These are phyloP conservation scores for Apogon talboti DNA, from an alignment of 2,797 vertebrate species.

Conservation along the genomic window DNA sequence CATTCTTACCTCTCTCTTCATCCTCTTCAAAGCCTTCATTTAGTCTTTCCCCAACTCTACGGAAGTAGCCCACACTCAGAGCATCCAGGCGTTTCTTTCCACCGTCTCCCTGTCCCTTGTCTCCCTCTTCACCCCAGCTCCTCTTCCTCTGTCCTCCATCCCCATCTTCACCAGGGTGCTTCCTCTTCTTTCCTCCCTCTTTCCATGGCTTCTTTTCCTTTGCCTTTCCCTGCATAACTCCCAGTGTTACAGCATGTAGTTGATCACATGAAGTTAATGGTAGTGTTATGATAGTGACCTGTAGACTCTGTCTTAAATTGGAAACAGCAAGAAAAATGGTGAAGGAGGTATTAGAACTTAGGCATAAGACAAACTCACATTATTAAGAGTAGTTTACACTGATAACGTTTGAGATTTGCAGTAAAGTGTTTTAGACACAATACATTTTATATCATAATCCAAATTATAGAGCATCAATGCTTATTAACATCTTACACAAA, in stretches of 20 bases:
- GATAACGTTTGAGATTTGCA: too few relatives aligned
- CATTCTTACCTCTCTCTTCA: slow-evolving; percentile 79
- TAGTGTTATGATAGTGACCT: background rate
- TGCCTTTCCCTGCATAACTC: slow-evolving; percentile 64
- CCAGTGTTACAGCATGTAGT: background rate
- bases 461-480: too few relatives aligned
- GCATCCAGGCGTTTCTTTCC: slow-evolving; percentile 75
- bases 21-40: slow-evolving; percentile 78
- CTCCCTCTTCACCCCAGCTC: slow-evolving; percentile 22
- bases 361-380: too few relatives aligned
- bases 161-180: slow-evolving; percentile 8
- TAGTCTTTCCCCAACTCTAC: slow-evolving; percentile 80
- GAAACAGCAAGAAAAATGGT: background rate
- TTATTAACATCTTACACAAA: too few relatives aligned
- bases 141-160: slow-evolving; percentile 43
- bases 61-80: slow-evolving; percentile 83
- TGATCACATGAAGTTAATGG: background rate
- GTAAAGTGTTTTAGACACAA: too few relatives aligned
- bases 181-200: slow-evolving; percentile 53
- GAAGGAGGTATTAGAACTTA: too few relatives aligned
- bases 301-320: background rate
- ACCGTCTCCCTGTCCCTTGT: slow-evolving; percentile 20
- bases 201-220: slow-evolving; percentile 48
- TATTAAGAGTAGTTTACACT: too few relatives aligned
- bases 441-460: too few relatives aligned